phyloP scores from a whole-genome alignment of 2,113 vertebrate species.

The Carassius carassius region DNA sequence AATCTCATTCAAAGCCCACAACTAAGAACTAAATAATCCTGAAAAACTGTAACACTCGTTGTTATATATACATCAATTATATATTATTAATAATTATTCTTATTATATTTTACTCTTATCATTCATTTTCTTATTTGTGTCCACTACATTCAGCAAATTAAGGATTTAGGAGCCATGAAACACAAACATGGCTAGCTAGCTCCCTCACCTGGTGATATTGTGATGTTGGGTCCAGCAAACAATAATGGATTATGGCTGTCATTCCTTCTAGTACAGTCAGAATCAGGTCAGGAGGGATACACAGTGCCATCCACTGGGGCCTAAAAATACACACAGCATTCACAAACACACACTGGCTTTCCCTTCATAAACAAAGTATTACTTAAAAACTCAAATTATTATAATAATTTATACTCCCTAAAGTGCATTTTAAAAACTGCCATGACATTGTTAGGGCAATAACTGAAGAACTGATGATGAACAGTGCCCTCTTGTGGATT shows the following conservation, averaged over 20 bases:
- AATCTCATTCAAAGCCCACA: background rate
- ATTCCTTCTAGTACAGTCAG: conserved; percentile 95
- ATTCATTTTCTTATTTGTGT: background rate
- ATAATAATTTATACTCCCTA: background rate
- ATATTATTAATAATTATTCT: no score
- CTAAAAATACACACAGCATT: conserved; percentile 69
- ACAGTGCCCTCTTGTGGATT: conserved; percentile 61
- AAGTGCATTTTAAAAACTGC: background rate
- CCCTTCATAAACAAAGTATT: background rate
- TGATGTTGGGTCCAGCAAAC: conserved; percentile 90
- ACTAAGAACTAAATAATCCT: background rate
- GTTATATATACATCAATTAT: no score
- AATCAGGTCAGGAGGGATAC: conserved; percentile 94
- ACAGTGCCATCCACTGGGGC: conserved; percentile 92
- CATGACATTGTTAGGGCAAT: background rate
- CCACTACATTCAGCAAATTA: background rate
- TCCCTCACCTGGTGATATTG: conserved; percentile 94
- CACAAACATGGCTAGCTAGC: background rate
- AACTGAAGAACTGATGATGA: background rate
- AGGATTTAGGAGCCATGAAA: background rate
- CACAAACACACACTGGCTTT: background rate
- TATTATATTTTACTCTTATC: no score
- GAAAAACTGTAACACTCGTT: no score
- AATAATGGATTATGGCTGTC: conserved; percentile 97
- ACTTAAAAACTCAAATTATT: background rate